Evolutionary conservation across 2,797 vertebrate species (phyloP).

Genomic region (Chelon auratus): DNA sequence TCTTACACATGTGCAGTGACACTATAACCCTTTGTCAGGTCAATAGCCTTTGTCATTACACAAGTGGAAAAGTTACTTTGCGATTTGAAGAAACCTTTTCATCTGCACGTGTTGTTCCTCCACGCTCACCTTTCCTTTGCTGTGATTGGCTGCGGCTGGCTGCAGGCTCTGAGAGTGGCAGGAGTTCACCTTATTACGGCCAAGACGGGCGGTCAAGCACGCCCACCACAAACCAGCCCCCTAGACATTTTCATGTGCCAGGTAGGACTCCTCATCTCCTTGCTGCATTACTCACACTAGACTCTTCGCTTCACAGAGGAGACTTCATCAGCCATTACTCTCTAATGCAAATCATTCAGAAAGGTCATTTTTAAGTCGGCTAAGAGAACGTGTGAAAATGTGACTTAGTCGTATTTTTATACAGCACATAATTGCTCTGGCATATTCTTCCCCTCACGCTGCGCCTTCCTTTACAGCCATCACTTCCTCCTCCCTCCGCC

Average conservation of each 20-base stretch:
- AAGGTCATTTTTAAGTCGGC: slow-evolving; percentile 30
- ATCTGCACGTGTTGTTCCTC: slow-evolving; percentile 60
- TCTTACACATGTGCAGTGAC: slow-evolving; percentile 68
- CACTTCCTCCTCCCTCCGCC: neutral
- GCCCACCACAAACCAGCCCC: slow-evolving; percentile 96
- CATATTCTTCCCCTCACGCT: slow-evolving; percentile 41
- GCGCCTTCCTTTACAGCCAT: slow-evolving; percentile 29
- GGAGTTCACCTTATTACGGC: slow-evolving; percentile 98
- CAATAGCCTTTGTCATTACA: slow-evolving; percentile 51
- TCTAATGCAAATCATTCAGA: slow-evolving; percentile 39
- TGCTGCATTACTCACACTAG: slow-evolving; percentile 42
- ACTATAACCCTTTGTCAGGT: slow-evolving; percentile 11
- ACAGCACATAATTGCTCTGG: slow-evolving; percentile 43
- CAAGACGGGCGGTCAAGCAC: slow-evolving; percentile 96
- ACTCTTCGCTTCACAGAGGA: slow-evolving; percentile 1
- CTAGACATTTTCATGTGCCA: slow-evolving; percentile 99
- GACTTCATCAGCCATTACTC: slow-evolving; percentile 34
- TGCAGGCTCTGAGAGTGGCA: slow-evolving; percentile 97
- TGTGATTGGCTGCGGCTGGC: slow-evolving; percentile 83
- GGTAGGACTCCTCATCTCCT: slow-evolving; percentile 88
- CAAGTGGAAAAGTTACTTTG: slow-evolving; percentile 65
- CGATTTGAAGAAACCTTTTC: slow-evolving; percentile 24
- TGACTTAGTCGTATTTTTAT: slow-evolving; percentile 47
- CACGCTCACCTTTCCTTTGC: slow-evolving; percentile 77
- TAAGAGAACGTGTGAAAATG: slow-evolving; percentile 48